Evolutionary conservation across 2,113 vertebrate genomes (phyloP).

Genomic region (Heloderma charlesbogerti): DNA sequence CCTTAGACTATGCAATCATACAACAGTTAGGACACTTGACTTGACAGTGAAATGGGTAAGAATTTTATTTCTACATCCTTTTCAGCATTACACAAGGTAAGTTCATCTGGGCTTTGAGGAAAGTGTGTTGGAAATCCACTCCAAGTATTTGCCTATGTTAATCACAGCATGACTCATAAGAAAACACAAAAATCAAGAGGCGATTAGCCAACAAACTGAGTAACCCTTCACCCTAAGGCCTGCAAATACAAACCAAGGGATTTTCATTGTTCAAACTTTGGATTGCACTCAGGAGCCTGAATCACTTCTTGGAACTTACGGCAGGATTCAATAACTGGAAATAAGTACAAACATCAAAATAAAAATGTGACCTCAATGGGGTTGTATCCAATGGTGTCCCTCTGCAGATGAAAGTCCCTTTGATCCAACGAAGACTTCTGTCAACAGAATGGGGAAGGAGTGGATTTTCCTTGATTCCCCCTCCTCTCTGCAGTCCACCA

Average conservation of each 20-base stretch:
- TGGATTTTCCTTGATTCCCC: too few species aligned
- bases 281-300: too few species aligned
- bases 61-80: conserved; percentile 66
- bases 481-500: too few species aligned
- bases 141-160: conserved; percentile 61
- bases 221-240: background rate
- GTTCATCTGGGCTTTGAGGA: conserved; percentile 50
- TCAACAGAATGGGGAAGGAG: too few species aligned
- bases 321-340: too few species aligned
- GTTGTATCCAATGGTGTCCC: too few species aligned
- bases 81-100: conserved; percentile 57
- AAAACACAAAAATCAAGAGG: background rate
- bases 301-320: too few species aligned
- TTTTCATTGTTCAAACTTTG: too few species aligned
- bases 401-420: too few species aligned
- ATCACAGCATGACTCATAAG: conserved; percentile 53
- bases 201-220: background rate
- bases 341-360: too few species aligned
- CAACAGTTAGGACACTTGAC: conserved; percentile 47
- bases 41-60: background rate
- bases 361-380: too few species aligned
- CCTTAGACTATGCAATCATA: conserved; percentile 18
- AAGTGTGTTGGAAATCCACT: conserved; percentile 34
- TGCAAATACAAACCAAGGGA: background rate
- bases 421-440: too few species aligned